These are phyloP conservation scores for Tipula vernalis DNA, from an alignment of 2,888 invertebrate species.

Conservation along the genomic window DNA sequence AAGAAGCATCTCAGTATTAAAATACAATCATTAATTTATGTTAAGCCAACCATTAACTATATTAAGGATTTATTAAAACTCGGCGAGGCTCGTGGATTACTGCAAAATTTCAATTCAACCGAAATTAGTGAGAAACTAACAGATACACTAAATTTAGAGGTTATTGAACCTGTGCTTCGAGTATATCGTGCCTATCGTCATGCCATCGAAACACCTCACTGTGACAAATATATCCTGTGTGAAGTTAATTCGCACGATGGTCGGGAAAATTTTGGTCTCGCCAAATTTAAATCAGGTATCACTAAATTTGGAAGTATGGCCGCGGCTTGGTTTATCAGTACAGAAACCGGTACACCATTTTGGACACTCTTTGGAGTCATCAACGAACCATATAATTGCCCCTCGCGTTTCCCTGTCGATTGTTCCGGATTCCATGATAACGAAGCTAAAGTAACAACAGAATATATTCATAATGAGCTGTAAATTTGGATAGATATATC, in stretches of 20 bases:
- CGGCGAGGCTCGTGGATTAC: conserved; percentile 53
- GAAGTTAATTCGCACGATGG: conserved; percentile 55
- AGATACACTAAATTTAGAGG: conserved; percentile 67
- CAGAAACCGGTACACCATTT: conserved; percentile 59
- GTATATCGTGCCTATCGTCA: conserved; percentile 71
- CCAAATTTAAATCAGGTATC: conserved; percentile 56
- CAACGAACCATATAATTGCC: conserved; percentile 55
- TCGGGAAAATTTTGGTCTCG: conserved; percentile 41
- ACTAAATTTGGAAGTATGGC: conserved; percentile 62
- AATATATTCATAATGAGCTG: conserved; percentile 70
- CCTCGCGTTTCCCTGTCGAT: conserved; percentile 46
- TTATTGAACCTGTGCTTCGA: conserved; percentile 70
- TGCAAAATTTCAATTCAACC: conserved; percentile 52
- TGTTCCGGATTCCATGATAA: conserved; percentile 72
- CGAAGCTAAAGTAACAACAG: conserved; percentile 69
- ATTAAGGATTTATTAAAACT: conserved; percentile 56
- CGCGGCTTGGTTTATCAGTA: conserved; percentile 65
- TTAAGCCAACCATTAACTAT: conserved; percentile 62
- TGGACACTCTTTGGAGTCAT: conserved; percentile 68
- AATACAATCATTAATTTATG: conserved; percentile 58
- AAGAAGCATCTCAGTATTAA: conserved; percentile 58
- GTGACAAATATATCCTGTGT: conserved; percentile 69
- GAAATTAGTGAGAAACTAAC: conserved; percentile 63
- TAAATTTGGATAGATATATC: conserved; percentile 29
- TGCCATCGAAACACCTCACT: conserved; percentile 52